Percentiles rank a stretch among this genome's conserved stretches.
Evolutionary conservation across 2,888 invertebrate species (phyloP).

Genomic region (Hemithea aestivaria): DNA sequence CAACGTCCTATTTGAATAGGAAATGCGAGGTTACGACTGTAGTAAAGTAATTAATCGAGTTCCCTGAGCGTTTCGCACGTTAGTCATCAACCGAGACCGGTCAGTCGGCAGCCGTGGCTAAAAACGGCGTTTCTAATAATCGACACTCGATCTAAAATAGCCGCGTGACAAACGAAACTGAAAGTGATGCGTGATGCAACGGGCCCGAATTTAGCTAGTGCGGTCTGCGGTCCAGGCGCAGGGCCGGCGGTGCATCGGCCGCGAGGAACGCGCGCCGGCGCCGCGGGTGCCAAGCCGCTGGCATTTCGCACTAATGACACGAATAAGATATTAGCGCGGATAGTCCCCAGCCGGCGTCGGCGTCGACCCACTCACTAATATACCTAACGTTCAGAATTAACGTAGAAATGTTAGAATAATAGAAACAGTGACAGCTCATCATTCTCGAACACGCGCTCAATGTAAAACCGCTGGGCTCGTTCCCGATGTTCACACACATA

Average conservation of each 20-base stretch:
- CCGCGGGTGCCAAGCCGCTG: conserved; percentile 69
- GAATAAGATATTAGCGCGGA: conserved; percentile 76
- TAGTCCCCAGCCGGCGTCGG: conserved; percentile 37
- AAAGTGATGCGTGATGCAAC: conserved; percentile 77
- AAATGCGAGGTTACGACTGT: conserved; percentile 56
- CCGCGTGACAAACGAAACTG: conserved; percentile 75
- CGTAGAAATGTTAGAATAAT: conserved; percentile 34
- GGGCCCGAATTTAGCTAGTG: conserved; percentile 71
- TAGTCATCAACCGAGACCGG: conserved; percentile 51
- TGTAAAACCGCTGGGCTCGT: conserved; percentile 23
- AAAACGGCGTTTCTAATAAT: conserved; percentile 74
- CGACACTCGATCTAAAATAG: conserved; percentile 75
- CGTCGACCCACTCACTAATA: conserved; percentile 11
- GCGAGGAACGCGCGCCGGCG: conserved; percentile 53
- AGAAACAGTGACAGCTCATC: too few species aligned
- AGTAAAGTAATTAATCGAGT: conserved; percentile 51
- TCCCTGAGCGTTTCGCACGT: conserved; percentile 49
- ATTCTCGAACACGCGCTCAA: conserved; percentile 15
- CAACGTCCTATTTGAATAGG: conserved; percentile 58
- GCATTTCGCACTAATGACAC: conserved; percentile 78
- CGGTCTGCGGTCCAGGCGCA: conserved; percentile 27
- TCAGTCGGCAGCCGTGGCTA: conserved; percentile 54
- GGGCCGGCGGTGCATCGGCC: conserved; percentile 65
- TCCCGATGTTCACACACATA: conserved; percentile 26
- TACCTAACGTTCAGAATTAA: conserved; percentile 44